Percentiles rank a stretch among this genome's conserved stretches.
Evolutionary conservation across 2,888 invertebrate species (phyloP).

Genomic region (Eupithecia inturbata): DNA sequence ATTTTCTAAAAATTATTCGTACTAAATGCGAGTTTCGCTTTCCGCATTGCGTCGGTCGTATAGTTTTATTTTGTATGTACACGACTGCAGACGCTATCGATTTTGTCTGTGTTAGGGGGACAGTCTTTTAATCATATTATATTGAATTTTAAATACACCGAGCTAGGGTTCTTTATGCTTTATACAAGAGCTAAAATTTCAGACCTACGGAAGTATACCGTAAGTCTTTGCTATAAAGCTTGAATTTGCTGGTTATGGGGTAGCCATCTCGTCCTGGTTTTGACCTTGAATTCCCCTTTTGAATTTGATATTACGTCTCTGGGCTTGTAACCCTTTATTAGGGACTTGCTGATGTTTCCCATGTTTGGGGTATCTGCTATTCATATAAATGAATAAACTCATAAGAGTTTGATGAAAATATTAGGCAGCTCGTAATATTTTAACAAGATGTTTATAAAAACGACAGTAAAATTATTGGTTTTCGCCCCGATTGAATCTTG

Average conservation of each 20-base stretch:
- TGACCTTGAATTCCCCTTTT: conserved; percentile 53
- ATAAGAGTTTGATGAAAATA: conserved; percentile 15
- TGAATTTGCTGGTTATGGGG: conserved; percentile 36
- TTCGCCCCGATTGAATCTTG: not conserved
- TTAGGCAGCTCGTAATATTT: not conserved
- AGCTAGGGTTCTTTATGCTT: conserved; percentile 59
- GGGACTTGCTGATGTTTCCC: conserved; percentile 37
- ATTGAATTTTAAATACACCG: conserved; percentile 79
- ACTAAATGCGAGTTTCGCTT: conserved; percentile 39
- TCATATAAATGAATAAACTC: too few relatives aligned
- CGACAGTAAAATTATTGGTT: not conserved
- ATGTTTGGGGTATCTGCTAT: conserved; percentile 33
- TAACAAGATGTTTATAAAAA: not conserved
- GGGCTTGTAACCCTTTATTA: conserved; percentile 47
- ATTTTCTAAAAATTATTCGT: conserved; percentile 32
- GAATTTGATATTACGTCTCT: conserved; percentile 44
- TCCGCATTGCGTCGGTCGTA: conserved; percentile 52
- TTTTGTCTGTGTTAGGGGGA: conserved; percentile 84
- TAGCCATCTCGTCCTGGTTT: conserved; percentile 35
- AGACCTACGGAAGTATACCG: conserved; percentile 23
- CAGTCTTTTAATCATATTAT: conserved; percentile 80
- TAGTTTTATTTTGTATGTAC: conserved; percentile 72
- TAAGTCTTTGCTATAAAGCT: conserved; percentile 34
- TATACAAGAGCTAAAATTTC: conserved; percentile 29
- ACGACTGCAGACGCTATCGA: conserved; percentile 78